Percentiles rank a stretch among this genome's conserved stretches.
These are phyloP conservation scores for Chondrilla cf. caribensis DNA, from an alignment of 37 sponge, comb jelly and placozoan species.

Conservation along the genomic window DNA sequence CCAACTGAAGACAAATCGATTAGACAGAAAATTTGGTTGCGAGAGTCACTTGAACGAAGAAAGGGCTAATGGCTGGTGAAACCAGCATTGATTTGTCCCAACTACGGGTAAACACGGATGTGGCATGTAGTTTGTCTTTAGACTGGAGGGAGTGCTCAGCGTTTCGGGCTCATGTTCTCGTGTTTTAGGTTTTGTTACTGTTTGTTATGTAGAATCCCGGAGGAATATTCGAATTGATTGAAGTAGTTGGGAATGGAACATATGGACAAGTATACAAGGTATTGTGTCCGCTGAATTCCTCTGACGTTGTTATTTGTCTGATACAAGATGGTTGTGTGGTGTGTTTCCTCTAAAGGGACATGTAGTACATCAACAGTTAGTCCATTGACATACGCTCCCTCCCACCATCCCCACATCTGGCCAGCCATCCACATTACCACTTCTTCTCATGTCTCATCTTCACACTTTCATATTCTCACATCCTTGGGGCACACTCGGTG, in stretches of 20 bases:
- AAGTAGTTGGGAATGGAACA: slow-evolving; percentile 95
- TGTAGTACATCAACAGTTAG: not conserved
- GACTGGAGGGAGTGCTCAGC: not conserved
- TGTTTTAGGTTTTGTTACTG: not conserved
- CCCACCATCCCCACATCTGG: no score
- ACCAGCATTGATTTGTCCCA: slow-evolving; percentile 50
- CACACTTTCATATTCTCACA: no score
- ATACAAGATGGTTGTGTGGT: not conserved
- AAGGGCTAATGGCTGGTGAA: not conserved
- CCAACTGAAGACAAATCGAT: no score
- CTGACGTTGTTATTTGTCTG: no score
- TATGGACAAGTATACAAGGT: slow-evolving; percentile 98
- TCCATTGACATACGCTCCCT: not conserved
- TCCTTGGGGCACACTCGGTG: no score
- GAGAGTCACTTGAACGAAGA: not conserved
- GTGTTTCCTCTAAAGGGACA: not conserved
- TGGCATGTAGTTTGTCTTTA: not conserved
- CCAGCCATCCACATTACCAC: no score
- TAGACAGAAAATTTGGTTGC: no score
- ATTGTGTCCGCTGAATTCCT: no score
- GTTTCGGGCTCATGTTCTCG: no score
- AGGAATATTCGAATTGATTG: slow-evolving; percentile 90
- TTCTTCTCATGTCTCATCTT: no score
- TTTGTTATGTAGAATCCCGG: slow-evolving; percentile 64
- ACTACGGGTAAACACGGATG: slow-evolving; percentile 33